Evolutionary conservation across 2,797 vertebrate species (phyloP), one percentile per base, ranked within the genome.

Genomic region (Cuculus canorus): DNA sequence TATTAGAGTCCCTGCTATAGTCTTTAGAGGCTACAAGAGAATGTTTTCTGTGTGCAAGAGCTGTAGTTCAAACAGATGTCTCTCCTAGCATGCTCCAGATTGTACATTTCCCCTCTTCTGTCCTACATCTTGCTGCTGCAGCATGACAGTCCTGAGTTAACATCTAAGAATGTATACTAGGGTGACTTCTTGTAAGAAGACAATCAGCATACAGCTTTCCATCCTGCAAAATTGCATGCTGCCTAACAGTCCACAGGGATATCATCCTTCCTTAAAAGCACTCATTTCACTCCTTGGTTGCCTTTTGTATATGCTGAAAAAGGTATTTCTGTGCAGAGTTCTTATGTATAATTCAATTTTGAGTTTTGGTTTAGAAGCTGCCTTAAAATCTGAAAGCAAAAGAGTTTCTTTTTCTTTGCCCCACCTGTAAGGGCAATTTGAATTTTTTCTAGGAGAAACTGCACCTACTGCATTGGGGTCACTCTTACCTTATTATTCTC

Each of bases 401-500:
- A 75, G 24, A 7, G 4, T 63, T 93, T 8, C 18, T 86, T 86
- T 86, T 65, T 9, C 33, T 79, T 91, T 81, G n/a, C 39, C 32
- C 35, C 48, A 83, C 47, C 43, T 82, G 32, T 10, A 2, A 93
- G 65, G 33, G 89, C 52, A 85, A 80, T 78, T 91, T 88, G 23
- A 88, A 81, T 86, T 92, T 93, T 17, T 63, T 63, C n/a, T 50
- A 33, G 41, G 61, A 93, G 45, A 61, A 89, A 28, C 56, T 52
- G 9, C 28, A 68, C 35, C 22, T 11, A 23, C 45, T 41, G 61
- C 52, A 50, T 13, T 56, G 33, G 60, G 64, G 71, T 86, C 70
- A 52, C 27, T 72, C 59, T 71, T 88, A 39, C 45, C 27, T 89
- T 60, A 25, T 92, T 93, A 81, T 95, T 87, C 64, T 90, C 27